A percentile compares a stretch with the other conserved stretches of the same genome.
These are phyloP conservation scores for Centropus unirufus DNA, from an alignment of 2,113 vertebrate species.

Conservation along the genomic window DNA sequence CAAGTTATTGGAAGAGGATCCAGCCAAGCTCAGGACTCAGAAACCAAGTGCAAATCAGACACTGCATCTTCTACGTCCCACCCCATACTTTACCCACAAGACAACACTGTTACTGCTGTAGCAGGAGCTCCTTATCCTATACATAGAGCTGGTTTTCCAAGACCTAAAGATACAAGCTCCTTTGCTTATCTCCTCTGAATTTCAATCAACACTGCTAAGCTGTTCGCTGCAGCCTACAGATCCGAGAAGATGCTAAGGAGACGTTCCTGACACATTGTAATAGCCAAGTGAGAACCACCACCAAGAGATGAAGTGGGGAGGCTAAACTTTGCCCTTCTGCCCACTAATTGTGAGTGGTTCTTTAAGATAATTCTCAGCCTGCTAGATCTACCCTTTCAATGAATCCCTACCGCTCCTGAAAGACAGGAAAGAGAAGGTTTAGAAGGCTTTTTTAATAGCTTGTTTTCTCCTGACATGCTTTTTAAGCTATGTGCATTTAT, in stretches of 20 bases:
- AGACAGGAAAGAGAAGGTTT: neutral
- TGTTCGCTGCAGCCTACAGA: neutral
- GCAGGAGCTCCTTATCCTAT: neutral
- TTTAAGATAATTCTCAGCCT: neutral
- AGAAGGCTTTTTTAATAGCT: neutral
- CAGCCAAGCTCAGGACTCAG: neutral
- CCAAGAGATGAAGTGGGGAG: conserved; percentile 10
- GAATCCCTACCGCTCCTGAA: neutral
- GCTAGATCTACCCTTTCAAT: neutral
- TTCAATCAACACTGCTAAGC: neutral
- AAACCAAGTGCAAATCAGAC: rapidly evolving
- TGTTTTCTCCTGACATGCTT: neutral
- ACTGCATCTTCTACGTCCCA: neutral
- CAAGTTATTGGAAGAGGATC: neutral
- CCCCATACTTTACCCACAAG: neutral
- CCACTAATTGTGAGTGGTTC: neutral
- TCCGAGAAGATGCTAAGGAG: neutral
- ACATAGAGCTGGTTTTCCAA: neutral
- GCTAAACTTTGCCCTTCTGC: neutral
- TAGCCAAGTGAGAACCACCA: neutral
- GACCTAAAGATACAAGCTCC: neutral
- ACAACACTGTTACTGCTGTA: neutral
- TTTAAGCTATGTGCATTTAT: neutral
- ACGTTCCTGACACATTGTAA: neutral
- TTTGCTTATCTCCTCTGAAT: neutral